A percentile compares a stretch with the other conserved stretches of the same genome.
Evolutionary conservation across 1,140 invertebrate genomes (phyloP).

Genomic region (Magallana ariakensis): DNA sequence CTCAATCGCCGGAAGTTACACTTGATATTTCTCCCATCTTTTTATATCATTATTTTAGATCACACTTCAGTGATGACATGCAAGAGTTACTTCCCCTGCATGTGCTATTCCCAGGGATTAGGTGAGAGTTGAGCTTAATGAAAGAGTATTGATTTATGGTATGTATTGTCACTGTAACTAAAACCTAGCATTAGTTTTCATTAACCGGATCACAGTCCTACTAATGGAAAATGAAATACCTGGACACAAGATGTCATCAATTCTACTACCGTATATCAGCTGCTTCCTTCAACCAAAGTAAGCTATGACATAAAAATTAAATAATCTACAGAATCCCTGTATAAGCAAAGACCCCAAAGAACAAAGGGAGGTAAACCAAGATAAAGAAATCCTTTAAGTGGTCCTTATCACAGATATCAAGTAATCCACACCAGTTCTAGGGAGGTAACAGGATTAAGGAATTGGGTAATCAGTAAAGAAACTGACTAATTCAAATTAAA

Average conservation of each 20-base stretch:
- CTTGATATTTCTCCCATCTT: background rate
- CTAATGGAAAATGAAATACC: slow-evolving; percentile 24
- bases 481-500: slow-evolving; percentile 11
- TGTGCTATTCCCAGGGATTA: background rate
- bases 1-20: background rate
- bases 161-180: slow-evolving; percentile 20
- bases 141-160: slow-evolving; percentile 9
- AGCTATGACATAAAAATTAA: background rate
- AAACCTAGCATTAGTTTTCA: slow-evolving; percentile 20
- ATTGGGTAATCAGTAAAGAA: background rate
- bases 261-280: background rate
- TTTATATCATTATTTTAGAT: slow-evolving; percentile 12
- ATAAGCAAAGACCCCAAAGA: background rate
- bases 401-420: background rate
- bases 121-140: background rate
- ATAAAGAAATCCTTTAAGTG: background rate
- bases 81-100: background rate
- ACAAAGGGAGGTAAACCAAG: slow-evolving; percentile 6
- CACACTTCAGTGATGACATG: background rate
- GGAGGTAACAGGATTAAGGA: slow-evolving; percentile 16
- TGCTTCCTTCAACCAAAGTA: background rate
- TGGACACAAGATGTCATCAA: background rate
- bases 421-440: background rate
- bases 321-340: background rate
- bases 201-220: slow-evolving; percentile 2